These are phyloP conservation scores for Elymnias hypermnestra DNA, from an alignment of 1,140 invertebrate genomes.

Conservation along the genomic window DNA sequence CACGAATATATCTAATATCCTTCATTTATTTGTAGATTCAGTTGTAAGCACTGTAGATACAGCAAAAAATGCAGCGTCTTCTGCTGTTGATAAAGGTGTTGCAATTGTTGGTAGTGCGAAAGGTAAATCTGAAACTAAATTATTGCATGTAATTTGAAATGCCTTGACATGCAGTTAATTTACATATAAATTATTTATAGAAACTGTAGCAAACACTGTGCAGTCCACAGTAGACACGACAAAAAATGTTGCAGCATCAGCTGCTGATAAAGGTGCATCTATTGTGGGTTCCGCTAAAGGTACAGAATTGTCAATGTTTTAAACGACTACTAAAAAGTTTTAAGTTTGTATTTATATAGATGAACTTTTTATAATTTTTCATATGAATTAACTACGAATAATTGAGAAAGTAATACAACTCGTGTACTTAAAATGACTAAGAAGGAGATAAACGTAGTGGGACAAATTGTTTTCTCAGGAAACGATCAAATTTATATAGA, in stretches of 20 bases:
- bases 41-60: slow-evolving; percentile 34
- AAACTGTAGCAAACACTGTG: slow-evolving; percentile 30
- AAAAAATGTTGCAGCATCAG: slow-evolving; percentile 43
- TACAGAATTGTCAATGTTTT: slow-evolving; percentile 15
- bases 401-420: too few species aligned
- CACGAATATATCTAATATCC: too few species aligned
- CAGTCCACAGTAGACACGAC: slow-evolving; percentile 42
- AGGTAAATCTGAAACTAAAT: slow-evolving; percentile 23
- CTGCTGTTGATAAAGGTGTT: slow-evolving; percentile 28
- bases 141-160: not conserved
- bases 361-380: not conserved
- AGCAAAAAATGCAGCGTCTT: slow-evolving; percentile 34
- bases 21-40: slow-evolving; percentile 28
- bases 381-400: not conserved
- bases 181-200: slow-evolving; percentile 11
- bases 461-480: too few species aligned
- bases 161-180: not conserved
- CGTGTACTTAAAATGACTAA: too few species aligned
- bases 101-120: slow-evolving; percentile 34
- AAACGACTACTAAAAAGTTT: not conserved
- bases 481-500: too few species aligned
- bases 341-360: not conserved
- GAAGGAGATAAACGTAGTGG: too few species aligned
- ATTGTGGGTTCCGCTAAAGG: slow-evolving; percentile 45
- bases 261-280: slow-evolving; percentile 41